These are phyloP conservation scores for Girardinichthys multiradiatus DNA, from an alignment of 2,113 vertebrate species.

Conservation along the genomic window DNA sequence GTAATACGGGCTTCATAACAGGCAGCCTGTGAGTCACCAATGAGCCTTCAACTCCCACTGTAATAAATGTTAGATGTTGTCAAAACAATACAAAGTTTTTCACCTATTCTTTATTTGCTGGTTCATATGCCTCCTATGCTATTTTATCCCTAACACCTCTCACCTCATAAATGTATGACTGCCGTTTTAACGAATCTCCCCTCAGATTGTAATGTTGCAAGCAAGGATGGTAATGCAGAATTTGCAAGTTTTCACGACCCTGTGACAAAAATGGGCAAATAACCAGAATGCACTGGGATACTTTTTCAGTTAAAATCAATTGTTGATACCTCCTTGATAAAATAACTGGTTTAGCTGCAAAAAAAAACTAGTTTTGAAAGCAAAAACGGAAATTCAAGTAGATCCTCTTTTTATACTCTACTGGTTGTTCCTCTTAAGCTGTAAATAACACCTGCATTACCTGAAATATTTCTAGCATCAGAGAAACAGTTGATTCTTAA, in stretches of 20 bases:
- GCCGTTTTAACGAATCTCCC: conserved; percentile 18
- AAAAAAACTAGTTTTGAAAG: neutral
- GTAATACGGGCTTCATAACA: conserved; percentile 15
- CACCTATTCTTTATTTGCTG: neutral
- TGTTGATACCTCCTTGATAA: conserved; percentile 4
- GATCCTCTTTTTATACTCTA: conserved; percentile 18
- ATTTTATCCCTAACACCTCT: neutral
- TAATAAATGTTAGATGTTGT: conserved; percentile 28
- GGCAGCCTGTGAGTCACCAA: conserved; percentile 25
- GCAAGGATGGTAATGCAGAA: neutral
- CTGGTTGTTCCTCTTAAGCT: neutral
- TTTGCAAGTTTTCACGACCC: conserved; percentile 2
- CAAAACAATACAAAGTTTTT: neutral
- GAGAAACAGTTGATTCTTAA: neutral
- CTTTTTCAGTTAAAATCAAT: conserved; percentile 6
- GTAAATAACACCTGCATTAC: neutral
- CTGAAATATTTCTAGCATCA: neutral
- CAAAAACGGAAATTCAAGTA: neutral
- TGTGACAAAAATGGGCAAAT: conserved; percentile 10
- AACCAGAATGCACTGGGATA: neutral
- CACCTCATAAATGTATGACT: conserved; percentile 16
- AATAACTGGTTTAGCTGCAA: conserved; percentile 7
- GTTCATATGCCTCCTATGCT: neutral
- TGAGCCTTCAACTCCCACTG: conserved; percentile 10
- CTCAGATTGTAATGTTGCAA: neutral